Evolutionary conservation across 1,140 invertebrate species (phyloP), one percentile per base, ranked within the genome.

Genomic region (Pemphigus obesinymphae): DNA sequence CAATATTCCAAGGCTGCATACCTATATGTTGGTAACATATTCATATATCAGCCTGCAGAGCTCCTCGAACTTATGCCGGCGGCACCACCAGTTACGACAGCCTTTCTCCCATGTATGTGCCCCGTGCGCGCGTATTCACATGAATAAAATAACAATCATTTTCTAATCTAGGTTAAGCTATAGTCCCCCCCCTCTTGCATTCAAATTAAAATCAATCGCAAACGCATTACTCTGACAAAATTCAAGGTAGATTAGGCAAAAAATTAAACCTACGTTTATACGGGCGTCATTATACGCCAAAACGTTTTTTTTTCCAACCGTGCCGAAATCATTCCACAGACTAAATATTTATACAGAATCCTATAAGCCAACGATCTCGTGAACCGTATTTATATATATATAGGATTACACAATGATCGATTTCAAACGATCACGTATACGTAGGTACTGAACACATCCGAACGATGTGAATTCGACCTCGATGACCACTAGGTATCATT

Each of bases 341-440:
- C 10, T 23, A 43, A 70, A 70, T 70, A 70, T 43, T 70, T 70
- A 70, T 17, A 70, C 13, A 70, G n/a, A 45, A 26, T 45, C 13
- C 26, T 26, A 68, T 68, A 23, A 70, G 7, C 40, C 23, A 3
- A 29, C 37, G 6, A 45, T 43, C 13, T 45, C 4, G 40, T 7
- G 7, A 1, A 34, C 61, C 23, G 34, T 45, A n/a, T n/a, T n/a
- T n/a, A n/a, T n/a, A n/a, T n/a, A n/a, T n/a, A n/a, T n/a, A n/a
- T 7, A 45, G 13, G 61, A 78, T 78, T 40, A 78, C 6, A 58
- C 53, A 58, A 78, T 58, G 50, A 61, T 78, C 75, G 34, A 78
- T 78, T 61, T 78, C 75, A 78, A 78, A 58, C 13, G n/a, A 78
- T 61, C 75, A 78, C 75, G 75, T 78, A n/a, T n/a, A n/a, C n/a